Percentiles rank a stretch among this genome's conserved stretches.
These are phyloP conservation scores for Philhelius pedissequus DNA, from an alignment of 2,888 invertebrate species.

Conservation along the genomic window DNA sequence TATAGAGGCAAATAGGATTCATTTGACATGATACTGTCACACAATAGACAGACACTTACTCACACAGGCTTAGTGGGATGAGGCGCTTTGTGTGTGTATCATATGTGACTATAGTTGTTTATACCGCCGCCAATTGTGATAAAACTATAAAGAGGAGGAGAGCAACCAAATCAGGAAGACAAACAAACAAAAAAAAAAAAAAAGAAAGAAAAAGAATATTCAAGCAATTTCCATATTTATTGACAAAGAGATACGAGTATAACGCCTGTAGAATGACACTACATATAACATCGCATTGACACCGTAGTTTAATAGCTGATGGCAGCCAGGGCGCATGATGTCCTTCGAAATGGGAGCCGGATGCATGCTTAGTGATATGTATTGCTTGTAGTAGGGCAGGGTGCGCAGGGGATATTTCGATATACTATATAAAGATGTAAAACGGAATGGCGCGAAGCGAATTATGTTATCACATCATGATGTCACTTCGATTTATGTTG, in stretches of 20 bases:
- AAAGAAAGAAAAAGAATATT: slow-evolving; percentile 4
- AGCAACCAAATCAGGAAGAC: background rate
- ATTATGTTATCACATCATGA: slow-evolving; percentile 58
- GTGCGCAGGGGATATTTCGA: no score
- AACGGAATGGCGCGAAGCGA: slow-evolving; percentile 13
- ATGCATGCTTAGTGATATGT: slow-evolving; percentile 4
- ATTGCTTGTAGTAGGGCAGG: no score
- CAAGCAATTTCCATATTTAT: slow-evolving; percentile 64
- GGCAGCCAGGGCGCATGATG: background rate
- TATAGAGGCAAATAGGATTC: slow-evolving; percentile 60
- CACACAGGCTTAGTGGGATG: background rate
- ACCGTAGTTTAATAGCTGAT: slow-evolving; percentile 23
- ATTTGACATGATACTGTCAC: slow-evolving; percentile 49
- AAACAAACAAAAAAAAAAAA: background rate
- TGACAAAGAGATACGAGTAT: slow-evolving; percentile 62
- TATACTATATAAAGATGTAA: background rate
- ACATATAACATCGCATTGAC: slow-evolving; percentile 15
- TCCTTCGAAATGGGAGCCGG: slow-evolving; percentile 1
- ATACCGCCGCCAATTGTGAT: slow-evolving; percentile 3
- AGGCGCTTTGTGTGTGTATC: background rate
- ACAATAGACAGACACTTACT: slow-evolving; percentile 45
- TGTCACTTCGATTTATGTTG: slow-evolving; percentile 57
- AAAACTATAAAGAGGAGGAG: slow-evolving; percentile 7
- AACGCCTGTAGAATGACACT: slow-evolving; percentile 43
- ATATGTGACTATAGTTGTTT: background rate